Conservation (phyloP, 2,797 vertebrate species). For the Eremophila alpestris region DNA sequence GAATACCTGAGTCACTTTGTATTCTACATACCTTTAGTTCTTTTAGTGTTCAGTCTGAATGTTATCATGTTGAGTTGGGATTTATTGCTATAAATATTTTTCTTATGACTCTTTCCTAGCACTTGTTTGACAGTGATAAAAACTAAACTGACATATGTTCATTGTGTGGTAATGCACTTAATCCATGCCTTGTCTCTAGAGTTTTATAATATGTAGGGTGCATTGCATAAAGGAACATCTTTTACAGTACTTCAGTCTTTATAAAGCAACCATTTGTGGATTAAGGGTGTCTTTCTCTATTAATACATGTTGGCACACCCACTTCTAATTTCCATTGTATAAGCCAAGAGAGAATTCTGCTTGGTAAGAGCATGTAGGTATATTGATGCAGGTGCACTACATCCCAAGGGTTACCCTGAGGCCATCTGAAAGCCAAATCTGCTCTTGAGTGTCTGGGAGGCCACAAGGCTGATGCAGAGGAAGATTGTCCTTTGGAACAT, state of each 20-base stretch:
- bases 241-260: slow-evolving; percentile 35
- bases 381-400: slow-evolving; percentile 26
- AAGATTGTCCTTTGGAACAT: neutral
- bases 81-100: slow-evolving; percentile 60
- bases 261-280: slow-evolving; percentile 50
- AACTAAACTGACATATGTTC: slow-evolving; percentile 32
- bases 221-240: slow-evolving; percentile 28
- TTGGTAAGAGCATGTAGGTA: neutral
- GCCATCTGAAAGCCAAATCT: neutral
- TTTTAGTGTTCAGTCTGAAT: slow-evolving; percentile 13
- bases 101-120: slow-evolving; percentile 33
- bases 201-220: neutral
- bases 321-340: slow-evolving; percentile 33
- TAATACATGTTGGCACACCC: slow-evolving; percentile 13
- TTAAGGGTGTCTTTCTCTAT: slow-evolving; percentile 45
- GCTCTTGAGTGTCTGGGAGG: neutral
- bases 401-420: slow-evolving; percentile 28
- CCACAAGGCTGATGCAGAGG: neutral
- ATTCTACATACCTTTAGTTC: neutral
- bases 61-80: slow-evolving; percentile 30
- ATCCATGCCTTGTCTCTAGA: slow-evolving; percentile 37
- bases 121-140: slow-evolving; percentile 30
- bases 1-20: slow-evolving; percentile 21
- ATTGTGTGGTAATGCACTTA: slow-evolving; percentile 47
- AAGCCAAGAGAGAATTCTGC: slow-evolving; percentile 1